phyloP scores from a whole-genome alignment of 2,113 vertebrate species.

The Campylomormyrus numenius region DNA sequence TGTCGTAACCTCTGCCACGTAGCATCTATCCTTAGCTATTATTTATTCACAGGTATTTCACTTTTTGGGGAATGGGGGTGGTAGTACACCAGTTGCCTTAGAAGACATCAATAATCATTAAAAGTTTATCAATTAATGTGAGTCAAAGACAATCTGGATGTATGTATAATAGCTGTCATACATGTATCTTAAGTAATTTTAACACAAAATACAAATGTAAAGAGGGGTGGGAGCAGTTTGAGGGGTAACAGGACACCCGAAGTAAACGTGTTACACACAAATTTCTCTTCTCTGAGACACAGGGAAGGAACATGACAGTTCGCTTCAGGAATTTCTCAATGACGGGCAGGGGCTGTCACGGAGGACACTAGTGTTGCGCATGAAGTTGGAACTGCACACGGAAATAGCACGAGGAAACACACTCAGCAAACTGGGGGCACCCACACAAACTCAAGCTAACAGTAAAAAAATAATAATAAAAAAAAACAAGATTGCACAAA shows the following conservation, averaged over 20 bases:
- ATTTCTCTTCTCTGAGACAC: slow-evolving; percentile 52
- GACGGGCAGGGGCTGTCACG: slow-evolving; percentile 17
- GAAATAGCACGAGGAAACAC: slow-evolving; percentile 20
- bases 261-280: slow-evolving; percentile 49
- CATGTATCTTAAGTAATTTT: neutral
- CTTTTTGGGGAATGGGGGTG: neutral
- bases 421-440: slow-evolving; percentile 27
- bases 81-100: neutral
- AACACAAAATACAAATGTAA: neutral
- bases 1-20: neutral
- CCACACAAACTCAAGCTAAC: neutral
- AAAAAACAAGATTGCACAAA: slow-evolving; percentile 50
- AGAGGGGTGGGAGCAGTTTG: neutral
- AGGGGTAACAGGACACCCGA: slow-evolving; percentile 9
- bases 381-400: neutral
- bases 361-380: slow-evolving; percentile 18
- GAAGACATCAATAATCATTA: neutral
- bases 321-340: slow-evolving; percentile 34
- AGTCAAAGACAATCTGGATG: neutral
- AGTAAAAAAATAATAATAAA: slow-evolving; percentile 17
- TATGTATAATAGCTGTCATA: neutral
- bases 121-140: neutral
- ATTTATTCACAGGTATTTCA: neutral
- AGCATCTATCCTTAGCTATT: no score
- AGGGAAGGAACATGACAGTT: slow-evolving; percentile 43